A percentile compares a stretch with the other conserved stretches of the same genome.
These are phyloP conservation scores for Alligator mississippiensis DNA, from an alignment of 2,113 vertebrate genomes.

Conservation along the genomic window DNA sequence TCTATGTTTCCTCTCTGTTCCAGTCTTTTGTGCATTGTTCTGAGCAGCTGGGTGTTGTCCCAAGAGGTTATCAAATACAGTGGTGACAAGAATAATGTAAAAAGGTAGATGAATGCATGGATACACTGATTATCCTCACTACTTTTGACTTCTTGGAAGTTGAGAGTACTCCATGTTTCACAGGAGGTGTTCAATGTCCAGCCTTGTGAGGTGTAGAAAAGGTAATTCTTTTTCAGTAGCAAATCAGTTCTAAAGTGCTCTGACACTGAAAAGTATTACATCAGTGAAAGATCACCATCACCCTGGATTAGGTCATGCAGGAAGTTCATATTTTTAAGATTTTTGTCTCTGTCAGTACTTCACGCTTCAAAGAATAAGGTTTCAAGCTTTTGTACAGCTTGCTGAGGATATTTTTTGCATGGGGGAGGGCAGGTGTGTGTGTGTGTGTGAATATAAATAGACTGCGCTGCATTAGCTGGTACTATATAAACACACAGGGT, in stretches of 20 bases:
- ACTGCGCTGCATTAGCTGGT: not conserved
- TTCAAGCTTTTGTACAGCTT: not conserved
- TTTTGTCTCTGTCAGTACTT: slow-evolving; percentile 4
- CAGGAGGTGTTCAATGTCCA: not conserved
- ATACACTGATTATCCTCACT: not conserved
- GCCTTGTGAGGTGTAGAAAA: not conserved
- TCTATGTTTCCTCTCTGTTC: not conserved
- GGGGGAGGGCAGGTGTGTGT: not conserved
- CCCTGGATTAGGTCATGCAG: not conserved
- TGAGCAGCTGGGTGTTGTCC: not conserved
- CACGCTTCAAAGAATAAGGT: not conserved
- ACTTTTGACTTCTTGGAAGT: not conserved
- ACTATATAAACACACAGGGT: rapidly evolving
- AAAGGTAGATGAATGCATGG: not conserved
- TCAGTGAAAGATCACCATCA: not conserved
- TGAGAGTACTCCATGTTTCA: rapidly evolving
- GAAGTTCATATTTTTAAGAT: not conserved
- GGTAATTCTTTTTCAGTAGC: not conserved
- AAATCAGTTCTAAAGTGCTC: not conserved
- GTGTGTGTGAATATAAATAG: not conserved
- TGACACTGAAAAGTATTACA: not conserved
- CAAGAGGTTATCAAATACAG: not conserved
- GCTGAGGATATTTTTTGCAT: not conserved
- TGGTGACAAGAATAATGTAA: not conserved
- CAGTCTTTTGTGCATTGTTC: rapidly evolving